A percentile compares a stretch with the other conserved stretches of the same genome.
Conservation (phyloP, 2,113 vertebrate species). For the Psettodes erumei region DNA sequence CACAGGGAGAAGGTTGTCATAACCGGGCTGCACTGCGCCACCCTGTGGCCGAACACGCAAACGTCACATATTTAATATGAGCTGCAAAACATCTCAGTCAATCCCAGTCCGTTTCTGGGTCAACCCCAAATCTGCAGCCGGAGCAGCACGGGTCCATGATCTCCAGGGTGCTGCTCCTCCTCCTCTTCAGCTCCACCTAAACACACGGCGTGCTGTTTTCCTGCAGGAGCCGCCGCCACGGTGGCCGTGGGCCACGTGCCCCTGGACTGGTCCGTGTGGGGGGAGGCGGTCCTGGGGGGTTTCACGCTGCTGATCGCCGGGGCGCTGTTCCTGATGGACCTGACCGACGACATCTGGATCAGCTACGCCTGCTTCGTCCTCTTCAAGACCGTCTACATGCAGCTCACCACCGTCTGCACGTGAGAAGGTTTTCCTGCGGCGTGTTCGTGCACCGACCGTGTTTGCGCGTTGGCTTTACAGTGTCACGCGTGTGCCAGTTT, state of each 20-base stretch:
- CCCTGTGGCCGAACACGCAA: slow-evolving; percentile 53
- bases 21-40: slow-evolving; percentile 40
- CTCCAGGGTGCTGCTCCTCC: too few relatives aligned
- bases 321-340: slow-evolving; percentile 85
- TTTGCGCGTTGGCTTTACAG: too few relatives aligned
- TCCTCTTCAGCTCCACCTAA: too few relatives aligned
- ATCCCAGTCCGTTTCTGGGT: too few relatives aligned
- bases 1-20: not conserved
- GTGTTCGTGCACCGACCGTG: not conserved
- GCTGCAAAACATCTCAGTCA: too few relatives aligned
- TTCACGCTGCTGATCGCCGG: slow-evolving; percentile 84
- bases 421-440: slow-evolving; percentile 74
- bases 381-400: slow-evolving; percentile 88
- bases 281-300: slow-evolving; percentile 81
- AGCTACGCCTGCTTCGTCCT: slow-evolving; percentile 84
- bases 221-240: slow-evolving; percentile 85
- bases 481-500: slow-evolving; percentile 80
- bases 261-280: slow-evolving; percentile 86
- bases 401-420: slow-evolving; percentile 88
- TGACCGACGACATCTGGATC: slow-evolving; percentile 85
- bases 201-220: not conserved
- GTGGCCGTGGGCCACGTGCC: slow-evolving; percentile 86
- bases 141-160: too few relatives aligned
- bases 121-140: too few relatives aligned
- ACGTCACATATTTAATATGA: too few relatives aligned